phyloP scores from a whole-genome alignment of 1,140 invertebrate genomes.

The Drosophila subobscura region DNA sequence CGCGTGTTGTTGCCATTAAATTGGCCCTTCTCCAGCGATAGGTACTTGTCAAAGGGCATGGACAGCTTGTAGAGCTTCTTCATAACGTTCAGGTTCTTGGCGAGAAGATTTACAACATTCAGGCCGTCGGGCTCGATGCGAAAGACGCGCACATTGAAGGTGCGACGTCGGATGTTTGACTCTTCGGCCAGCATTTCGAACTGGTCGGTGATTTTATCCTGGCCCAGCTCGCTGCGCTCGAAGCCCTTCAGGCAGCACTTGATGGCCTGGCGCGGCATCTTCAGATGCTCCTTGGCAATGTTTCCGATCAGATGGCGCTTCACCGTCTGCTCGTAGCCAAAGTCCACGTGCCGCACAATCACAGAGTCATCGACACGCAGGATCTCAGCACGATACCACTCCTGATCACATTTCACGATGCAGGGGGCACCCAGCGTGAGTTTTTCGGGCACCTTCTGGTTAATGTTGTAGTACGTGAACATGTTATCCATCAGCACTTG shows the following conservation, averaged over 20 bases:
- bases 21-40: conserved; percentile 76
- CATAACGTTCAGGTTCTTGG: conserved; percentile 80
- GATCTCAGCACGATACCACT: conserved; percentile 90
- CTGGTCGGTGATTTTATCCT: conserved; percentile 75
- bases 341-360: conserved; percentile 87
- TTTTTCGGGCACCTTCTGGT: conserved; percentile 84
- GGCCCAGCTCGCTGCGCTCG: conserved; percentile 76
- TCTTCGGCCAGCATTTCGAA: conserved; percentile 83
- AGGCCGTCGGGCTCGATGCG: conserved; percentile 84
- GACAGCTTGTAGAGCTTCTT: conserved; percentile 78
- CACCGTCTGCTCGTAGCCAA: conserved; percentile 90
- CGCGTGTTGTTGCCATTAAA: conserved; percentile 63
- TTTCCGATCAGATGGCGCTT: conserved; percentile 85
- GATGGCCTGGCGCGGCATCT: conserved; percentile 89
- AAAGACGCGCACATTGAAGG: conserved; percentile 85
- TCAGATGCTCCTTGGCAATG: conserved; percentile 87
- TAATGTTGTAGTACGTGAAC: conserved; percentile 71
- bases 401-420: conserved; percentile 89
- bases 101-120: conserved; percentile 81
- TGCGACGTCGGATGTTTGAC: conserved; percentile 64
- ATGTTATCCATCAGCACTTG: conserved; percentile 82
- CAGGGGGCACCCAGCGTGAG: conserved; percentile 87
- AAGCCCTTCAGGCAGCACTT: conserved; percentile 86
- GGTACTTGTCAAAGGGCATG: conserved; percentile 80
- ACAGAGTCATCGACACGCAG: conserved; percentile 73